A percentile compares a stretch with the other conserved stretches of the same genome.
phyloP scores from a whole-genome alignment of 2,113 vertebrate genomes.

The Anser brachyrhynchus region DNA sequence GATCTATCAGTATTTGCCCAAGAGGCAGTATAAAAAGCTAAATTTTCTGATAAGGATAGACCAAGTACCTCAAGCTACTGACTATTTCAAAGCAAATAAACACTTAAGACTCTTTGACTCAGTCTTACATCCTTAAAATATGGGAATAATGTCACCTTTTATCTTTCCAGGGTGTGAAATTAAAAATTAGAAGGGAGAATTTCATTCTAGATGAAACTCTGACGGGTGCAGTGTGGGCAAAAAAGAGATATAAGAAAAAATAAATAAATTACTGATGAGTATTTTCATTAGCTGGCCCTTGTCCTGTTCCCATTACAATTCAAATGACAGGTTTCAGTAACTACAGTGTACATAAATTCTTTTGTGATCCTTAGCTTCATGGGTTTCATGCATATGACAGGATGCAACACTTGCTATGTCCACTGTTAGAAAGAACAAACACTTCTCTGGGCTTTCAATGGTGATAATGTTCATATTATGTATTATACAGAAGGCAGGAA shows the following conservation, averaged over 20 bases:
- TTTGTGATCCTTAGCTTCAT: neutral
- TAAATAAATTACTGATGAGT: fast-evolving
- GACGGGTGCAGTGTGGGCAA: neutral
- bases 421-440: neutral
- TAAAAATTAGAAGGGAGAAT: neutral
- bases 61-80: neutral
- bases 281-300: neutral
- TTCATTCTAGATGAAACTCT: neutral
- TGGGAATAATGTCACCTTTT: neutral
- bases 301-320: fast-evolving
- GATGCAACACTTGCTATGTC: neutral
- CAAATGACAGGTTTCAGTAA: neutral
- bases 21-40: neutral
- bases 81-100: neutral
- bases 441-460: neutral
- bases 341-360: neutral
- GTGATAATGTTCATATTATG: neutral
- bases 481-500: neutral
- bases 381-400: neutral
- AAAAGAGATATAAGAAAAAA: neutral
- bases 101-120: neutral
- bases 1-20: neutral
- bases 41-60: neutral
- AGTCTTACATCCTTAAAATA: neutral
- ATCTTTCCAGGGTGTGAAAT: neutral